Base-by-base conservation (phyloP, 2,888 invertebrate species). In the Alentia gelatinosa region DNA sequence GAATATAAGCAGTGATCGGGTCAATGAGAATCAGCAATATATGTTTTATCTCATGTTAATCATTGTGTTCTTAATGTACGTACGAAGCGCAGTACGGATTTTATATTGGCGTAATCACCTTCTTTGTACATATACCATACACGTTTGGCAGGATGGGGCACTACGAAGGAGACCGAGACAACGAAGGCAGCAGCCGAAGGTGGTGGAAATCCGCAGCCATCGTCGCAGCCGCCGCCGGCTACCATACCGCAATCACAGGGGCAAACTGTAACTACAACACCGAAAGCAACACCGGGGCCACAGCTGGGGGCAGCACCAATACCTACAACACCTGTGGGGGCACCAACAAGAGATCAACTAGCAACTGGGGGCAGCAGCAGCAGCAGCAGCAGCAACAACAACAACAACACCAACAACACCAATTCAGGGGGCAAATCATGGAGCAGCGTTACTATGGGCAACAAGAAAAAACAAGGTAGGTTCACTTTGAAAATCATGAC, bases 401-500 rank as follows among this genome's bases (percentile, higher is more conserved):
- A 30, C 84, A 92, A 91, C 91, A 91, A 91, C 90, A 90, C 86
- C 84, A 63, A 90, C 84, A 92, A 91, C 91, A 83, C 92, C 92
- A 90, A 89, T 91, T 90, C 42, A 40, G 90, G 90, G 50, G 90
- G 83, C 39, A 90, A 96, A 96, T 94, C 96, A 92, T 96, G 96
- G 96, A 96, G 96, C 96, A 96, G 96, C 94, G 95, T 96, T 90
- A 96, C 96, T 40, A 91, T 91, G 90, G 92, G 92, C 89, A 91
- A 90, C 90, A 91, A 90, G 92, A 91, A 91, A 84, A 68, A 86
- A 40, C 68, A 68, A 68, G 88, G 90, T 56, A 23, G 1, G 90
- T 47, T 30, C 89, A 47, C 26, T 89, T n/a, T n/a, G n/a, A n/a
- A n/a, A n/a, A n/a, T n/a, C n/a, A n/a, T n/a, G n/a, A n/a, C n/a